Evolutionary conservation across 2,888 invertebrate genomes (phyloP).

Genomic region (Drosophila setosimentum): DNA sequence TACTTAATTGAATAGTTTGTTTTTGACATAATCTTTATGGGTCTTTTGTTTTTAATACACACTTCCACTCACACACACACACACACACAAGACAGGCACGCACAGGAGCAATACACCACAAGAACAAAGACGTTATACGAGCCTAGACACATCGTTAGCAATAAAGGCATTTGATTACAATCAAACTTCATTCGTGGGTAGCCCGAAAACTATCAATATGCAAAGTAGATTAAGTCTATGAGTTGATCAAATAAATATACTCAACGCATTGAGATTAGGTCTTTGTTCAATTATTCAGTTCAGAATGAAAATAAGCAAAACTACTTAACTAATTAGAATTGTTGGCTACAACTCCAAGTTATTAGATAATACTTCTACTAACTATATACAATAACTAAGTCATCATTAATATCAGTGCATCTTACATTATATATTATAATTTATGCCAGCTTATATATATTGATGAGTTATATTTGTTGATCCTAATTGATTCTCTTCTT

Average conservation of each 20-base stretch:
- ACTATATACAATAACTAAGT: neutral
- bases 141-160: constrained; percentile 70
- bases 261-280: neutral
- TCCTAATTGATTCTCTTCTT: neutral
- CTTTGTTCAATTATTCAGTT: neutral
- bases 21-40: constrained; percentile 81
- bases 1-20: constrained; percentile 81
- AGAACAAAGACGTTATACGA: constrained; percentile 66
- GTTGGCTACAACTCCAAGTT: neutral
- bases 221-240: neutral
- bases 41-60: constrained; percentile 77
- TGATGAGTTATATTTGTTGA: neutral
- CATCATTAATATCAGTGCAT: neutral
- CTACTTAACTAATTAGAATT: neutral
- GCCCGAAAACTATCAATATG: constrained; percentile 41
- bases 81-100: constrained; percentile 18
- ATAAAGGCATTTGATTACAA: constrained; percentile 67
- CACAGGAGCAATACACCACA: constrained; percentile 13
- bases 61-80: constrained; percentile 33
- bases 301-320: neutral
- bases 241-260: neutral
- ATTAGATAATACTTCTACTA: neutral
- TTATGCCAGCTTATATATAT: neutral
- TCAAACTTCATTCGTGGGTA: constrained; percentile 57
- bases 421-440: neutral